These are phyloP conservation scores for Chorisops tibialis DNA, from an alignment of 2,888 invertebrate genomes.

Conservation along the genomic window DNA sequence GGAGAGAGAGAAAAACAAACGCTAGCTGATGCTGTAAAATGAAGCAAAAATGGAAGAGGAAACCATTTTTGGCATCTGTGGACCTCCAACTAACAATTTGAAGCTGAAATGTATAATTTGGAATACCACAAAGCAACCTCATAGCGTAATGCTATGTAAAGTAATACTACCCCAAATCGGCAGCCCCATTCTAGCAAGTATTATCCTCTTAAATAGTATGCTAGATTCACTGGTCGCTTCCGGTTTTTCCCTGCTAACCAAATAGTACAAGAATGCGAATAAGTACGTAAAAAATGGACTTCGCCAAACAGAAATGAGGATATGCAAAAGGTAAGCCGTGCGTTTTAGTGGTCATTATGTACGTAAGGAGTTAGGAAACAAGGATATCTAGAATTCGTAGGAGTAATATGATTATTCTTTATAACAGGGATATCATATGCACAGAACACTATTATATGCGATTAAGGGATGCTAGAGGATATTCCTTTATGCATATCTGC, in stretches of 20 bases:
- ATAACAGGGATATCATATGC: background rate
- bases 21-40: background rate
- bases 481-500: slow-evolving; percentile 1
- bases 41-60: slow-evolving; percentile 12
- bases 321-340: slow-evolving; percentile 24
- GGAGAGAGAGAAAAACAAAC: background rate
- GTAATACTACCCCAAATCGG: no score
- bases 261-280: background rate
- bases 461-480: background rate
- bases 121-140: background rate
- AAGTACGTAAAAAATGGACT: background rate
- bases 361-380: no score
- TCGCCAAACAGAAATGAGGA: slow-evolving; percentile 3
- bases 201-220: background rate
- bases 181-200: background rate
- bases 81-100: slow-evolving; percentile 1
- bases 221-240: background rate
- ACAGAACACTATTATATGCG: background rate
- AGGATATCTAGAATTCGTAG: background rate
- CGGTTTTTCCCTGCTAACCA: background rate
- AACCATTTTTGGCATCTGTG: slow-evolving; percentile 21
- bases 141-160: slow-evolving; percentile 13
- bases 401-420: background rate
- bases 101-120: background rate
- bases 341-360: slow-evolving; percentile 29